A percentile compares a stretch with the other conserved stretches of the same genome.
phyloP scores from a whole-genome alignment of 2,113 vertebrate genomes.

The Todiramphus chloris region DNA sequence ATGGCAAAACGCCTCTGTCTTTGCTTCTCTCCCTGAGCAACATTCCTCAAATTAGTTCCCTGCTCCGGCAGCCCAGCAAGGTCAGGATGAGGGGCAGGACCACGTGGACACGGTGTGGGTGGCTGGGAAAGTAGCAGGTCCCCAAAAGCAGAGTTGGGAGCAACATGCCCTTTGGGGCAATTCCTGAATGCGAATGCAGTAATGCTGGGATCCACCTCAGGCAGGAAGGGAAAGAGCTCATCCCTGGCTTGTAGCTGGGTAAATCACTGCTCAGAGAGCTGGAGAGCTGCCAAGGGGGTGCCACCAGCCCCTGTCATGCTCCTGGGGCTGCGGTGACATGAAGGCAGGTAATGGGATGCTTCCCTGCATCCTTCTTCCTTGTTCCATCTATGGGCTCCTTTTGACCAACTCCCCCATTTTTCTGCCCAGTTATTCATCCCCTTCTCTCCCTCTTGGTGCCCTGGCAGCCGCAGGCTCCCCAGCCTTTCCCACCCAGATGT shows the following conservation, averaged over 20 bases:
- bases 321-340: accelerated
- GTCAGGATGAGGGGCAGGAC: not conserved
- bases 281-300: not conserved
- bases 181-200: not conserved
- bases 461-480: not conserved
- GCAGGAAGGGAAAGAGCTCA: not conserved
- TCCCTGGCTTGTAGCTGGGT: not conserved
- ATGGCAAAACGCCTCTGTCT: not conserved
- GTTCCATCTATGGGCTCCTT: not conserved
- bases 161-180: not conserved
- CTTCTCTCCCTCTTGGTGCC: not conserved
- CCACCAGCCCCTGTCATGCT: not conserved
- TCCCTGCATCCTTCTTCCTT: not conserved
- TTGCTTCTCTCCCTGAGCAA: not conserved
- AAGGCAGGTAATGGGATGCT: not conserved
- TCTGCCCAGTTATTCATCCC: not conserved
- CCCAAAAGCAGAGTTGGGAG: not conserved
- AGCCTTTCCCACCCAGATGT: not conserved
- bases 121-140: not conserved
- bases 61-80: not conserved
- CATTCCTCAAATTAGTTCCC: slow-evolving; percentile 13
- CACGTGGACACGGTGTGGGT: accelerated
- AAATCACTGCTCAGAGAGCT: not conserved
- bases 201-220: not conserved
- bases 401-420: accelerated